Evolutionary conservation across 2,888 invertebrate genomes (phyloP).

Genomic region (Hoplodrina blanda): DNA sequence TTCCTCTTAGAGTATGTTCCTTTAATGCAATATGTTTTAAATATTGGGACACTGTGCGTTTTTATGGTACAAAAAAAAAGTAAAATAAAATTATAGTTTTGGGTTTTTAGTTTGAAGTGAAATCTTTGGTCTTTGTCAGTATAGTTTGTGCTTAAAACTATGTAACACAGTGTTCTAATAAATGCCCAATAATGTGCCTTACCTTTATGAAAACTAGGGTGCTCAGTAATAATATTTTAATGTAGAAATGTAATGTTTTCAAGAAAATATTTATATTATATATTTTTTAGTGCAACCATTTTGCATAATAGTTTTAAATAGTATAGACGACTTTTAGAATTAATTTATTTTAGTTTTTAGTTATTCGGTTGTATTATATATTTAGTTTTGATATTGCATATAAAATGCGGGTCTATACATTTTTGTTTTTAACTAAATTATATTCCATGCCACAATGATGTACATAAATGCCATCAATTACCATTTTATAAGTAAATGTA

Average conservation of each 20-base stretch:
- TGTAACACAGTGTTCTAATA: constrained; percentile 54
- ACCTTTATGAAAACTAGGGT: constrained; percentile 69
- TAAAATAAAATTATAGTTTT: not conserved
- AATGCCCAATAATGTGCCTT: constrained; percentile 70
- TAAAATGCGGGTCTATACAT: constrained; percentile 84
- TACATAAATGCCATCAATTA: constrained; percentile 87
- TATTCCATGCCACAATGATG: constrained; percentile 81
- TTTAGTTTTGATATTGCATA: constrained; percentile 76
- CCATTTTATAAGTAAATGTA: constrained; percentile 84
- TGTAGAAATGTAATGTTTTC: constrained; percentile 51
- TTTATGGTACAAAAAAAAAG: constrained; percentile 15
- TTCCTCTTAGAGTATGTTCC: constrained; percentile 64
- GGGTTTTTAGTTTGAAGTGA: not conserved
- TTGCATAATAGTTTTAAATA: constrained; percentile 64
- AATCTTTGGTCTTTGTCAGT: not conserved
- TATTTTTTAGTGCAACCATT: constrained; percentile 48
- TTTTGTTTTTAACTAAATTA: constrained; percentile 80
- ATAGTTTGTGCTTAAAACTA: not conserved
- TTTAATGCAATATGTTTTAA: constrained; percentile 54
- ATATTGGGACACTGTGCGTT: constrained; percentile 35
- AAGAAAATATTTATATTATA: constrained; percentile 51
- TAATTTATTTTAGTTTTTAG: constrained; percentile 78
- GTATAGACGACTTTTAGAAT: constrained; percentile 65
- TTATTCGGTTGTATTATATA: constrained; percentile 80
- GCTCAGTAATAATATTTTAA: constrained; percentile 69